Evolutionary conservation across 2,113 vertebrate genomes (phyloP), one percentile per base, ranked within the genome.

Genomic region (Myrmophylax atrothorax): DNA sequence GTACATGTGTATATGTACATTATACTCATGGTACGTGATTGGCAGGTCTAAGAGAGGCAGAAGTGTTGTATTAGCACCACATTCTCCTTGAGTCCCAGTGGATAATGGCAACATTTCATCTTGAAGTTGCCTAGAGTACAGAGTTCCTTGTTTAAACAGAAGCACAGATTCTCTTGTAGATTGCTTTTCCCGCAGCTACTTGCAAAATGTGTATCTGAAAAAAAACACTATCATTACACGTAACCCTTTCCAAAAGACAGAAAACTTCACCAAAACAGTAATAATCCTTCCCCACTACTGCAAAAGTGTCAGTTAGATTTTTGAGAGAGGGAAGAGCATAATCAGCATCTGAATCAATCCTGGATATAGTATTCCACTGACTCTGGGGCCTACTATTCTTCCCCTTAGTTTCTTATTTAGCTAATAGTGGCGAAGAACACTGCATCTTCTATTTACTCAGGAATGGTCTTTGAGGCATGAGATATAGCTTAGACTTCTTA

Each of bases 11-110:
- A 9, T 16, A 5, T 26, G 15, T 13, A 12, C 16, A 2, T 46
- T 35, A 4, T 18, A 10, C 8, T 63, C 47, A 10, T 26, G 44
- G 7, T 12, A 37, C 2, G 0, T 2, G 9, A 18, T 26, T 75
- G 56, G 20, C 14, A 68, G 62, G 12, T 55, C n/a, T 47, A 6
- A 68, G 56, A 74, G 46, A 42, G 33, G 5, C 35, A 62, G 38
- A 68, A 24, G 31, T 40, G 40, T 52, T 15, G 2, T 3, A 6
- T 12, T 11, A 24, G 26, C 56, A 56, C 29, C 20, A 25, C 15
- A 19, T 20, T 6, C n/a, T 40, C 9, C n/a, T 78, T 26, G 22
- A 25, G 9, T 46, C 15, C 6, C 10, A 9, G 8, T 20, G 8
- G 56, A 5, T 13, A 42, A 62, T 6, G n/a, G 9, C 17, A 80